Percentiles rank a stretch among this genome's conserved stretches.
Conservation (phyloP, 1,140 invertebrate genomes). For the Homarus americanus region DNA sequence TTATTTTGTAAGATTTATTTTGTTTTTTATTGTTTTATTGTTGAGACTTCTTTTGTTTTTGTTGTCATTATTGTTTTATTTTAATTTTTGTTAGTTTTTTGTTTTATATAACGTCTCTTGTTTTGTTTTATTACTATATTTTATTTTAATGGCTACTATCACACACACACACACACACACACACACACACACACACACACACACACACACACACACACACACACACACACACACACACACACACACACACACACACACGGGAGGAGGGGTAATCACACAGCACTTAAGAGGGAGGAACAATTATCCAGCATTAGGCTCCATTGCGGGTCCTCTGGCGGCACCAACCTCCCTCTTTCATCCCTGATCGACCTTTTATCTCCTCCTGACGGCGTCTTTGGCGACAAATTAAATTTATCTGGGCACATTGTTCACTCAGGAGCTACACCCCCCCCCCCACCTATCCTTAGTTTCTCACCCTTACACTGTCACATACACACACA, state of each 20-base stretch:
- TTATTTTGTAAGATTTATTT: too few relatives aligned
- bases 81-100: too few relatives aligned
- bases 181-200: neutral
- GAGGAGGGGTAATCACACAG: neutral
- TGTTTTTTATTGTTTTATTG: too few relatives aligned
- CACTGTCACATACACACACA: too few relatives aligned
- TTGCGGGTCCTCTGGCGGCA: neutral
- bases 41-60: too few relatives aligned
- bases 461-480: too few relatives aligned
- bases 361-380: neutral
- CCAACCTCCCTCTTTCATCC: neutral
- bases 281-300: neutral
- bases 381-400: neutral
- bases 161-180: neutral
- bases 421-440: neutral
- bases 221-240: neutral
- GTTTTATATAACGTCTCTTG: too few relatives aligned
- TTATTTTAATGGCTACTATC: too few relatives aligned
- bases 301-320: neutral
- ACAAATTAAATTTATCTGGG: constrained; percentile 16
- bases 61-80: too few relatives aligned
- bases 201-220: neutral
- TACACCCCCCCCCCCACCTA: neutral
- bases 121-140: too few relatives aligned
- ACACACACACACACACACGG: neutral